phyloP scores from a whole-genome alignment of 2,888 invertebrate genomes.

The Liopterus haemorrhoidalis region DNA sequence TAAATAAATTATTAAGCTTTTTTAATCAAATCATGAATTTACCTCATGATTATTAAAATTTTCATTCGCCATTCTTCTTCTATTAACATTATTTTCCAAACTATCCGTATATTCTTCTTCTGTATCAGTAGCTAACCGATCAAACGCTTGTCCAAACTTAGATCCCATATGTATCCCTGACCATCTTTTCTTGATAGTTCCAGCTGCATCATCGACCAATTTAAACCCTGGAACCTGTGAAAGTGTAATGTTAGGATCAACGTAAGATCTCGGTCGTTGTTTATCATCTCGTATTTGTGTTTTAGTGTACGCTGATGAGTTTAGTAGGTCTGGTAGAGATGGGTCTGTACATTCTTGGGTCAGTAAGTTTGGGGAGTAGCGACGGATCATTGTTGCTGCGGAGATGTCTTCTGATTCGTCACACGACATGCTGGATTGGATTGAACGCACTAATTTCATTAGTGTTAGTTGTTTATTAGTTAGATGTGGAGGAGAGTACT shows the following conservation, averaged over 20 bases:
- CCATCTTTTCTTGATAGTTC: slow-evolving; percentile 60
- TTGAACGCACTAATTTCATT: slow-evolving; percentile 53
- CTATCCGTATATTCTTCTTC: slow-evolving; percentile 70
- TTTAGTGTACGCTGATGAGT: slow-evolving; percentile 52
- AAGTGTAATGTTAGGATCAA: slow-evolving; percentile 50
- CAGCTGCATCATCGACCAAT: slow-evolving; percentile 44
- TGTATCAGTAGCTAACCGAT: slow-evolving; percentile 60
- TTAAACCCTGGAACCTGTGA: slow-evolving; percentile 40
- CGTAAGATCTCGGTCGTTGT: slow-evolving; percentile 64
- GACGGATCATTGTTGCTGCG: slow-evolving; percentile 49
- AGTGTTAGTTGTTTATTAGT: slow-evolving; percentile 55
- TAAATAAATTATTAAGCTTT: too few relatives aligned
- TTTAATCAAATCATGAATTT: too few relatives aligned
- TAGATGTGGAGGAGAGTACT: slow-evolving; percentile 50
- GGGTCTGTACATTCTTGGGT: slow-evolving; percentile 45
- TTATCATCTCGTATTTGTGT: slow-evolving; percentile 47
- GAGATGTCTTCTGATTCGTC: slow-evolving; percentile 45
- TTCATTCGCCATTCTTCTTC: too few relatives aligned
- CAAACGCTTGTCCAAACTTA: slow-evolving; percentile 66
- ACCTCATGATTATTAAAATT: too few relatives aligned
- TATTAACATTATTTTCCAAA: slow-evolving; percentile 50
- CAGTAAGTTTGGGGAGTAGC: slow-evolving; percentile 50
- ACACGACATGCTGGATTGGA: slow-evolving; percentile 53
- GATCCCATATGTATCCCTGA: slow-evolving; percentile 65
- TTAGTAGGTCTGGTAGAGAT: slow-evolving; percentile 55